Base-by-base conservation (phyloP, 1,140 invertebrate genomes). In the Trigoniulus corallinus region DNA sequence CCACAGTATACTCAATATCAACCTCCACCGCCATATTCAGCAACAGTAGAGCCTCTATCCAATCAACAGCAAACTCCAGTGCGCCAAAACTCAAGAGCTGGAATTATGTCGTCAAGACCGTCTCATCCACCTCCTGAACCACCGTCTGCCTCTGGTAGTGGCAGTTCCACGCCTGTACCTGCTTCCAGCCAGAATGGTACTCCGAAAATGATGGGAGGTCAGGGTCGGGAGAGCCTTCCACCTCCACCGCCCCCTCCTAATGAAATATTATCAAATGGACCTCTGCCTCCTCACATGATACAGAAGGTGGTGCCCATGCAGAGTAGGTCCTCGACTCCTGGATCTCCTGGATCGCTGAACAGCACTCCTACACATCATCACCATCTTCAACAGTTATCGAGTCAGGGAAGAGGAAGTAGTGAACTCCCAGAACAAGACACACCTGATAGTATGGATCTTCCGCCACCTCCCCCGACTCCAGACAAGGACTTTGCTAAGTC, bases 181-280 rank as follows among this genome's bases (percentile, higher is more conserved):
- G 44, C 21, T 12, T 21, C 42, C 15, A 23, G 10, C 7, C 12
- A 12, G 10, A 44, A 44, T 20, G 26, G 41, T 4, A 45, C 41
- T 3, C 50, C 43, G 2, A 7, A 20, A 20, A 24, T 7, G 7
- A 44, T 7, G 18, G 27, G 42, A n/a, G 18, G 43, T 23, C 47
- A 45, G 46, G 75, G 74, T 52, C 70, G 82, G 50, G 82, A 85
- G 55, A 78, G 76, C 37, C 69, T 89, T 58, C 87, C 87, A 26
- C 87, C 87, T n/a, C 87, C 87, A 1, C 88, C 87, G 41, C 86
- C 86, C 22, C 85, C 85, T 46, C 81, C 82, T 10, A 73, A 70
- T 44, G 57, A 61, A 39, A 55, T 43, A 20, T 48, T 51, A 3
- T 22, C 48, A 15, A 58, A 58, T 46, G 53, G 50, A 43, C 52